Conservation (phyloP, 2,888 invertebrate species). For the Andrena fulva region DNA sequence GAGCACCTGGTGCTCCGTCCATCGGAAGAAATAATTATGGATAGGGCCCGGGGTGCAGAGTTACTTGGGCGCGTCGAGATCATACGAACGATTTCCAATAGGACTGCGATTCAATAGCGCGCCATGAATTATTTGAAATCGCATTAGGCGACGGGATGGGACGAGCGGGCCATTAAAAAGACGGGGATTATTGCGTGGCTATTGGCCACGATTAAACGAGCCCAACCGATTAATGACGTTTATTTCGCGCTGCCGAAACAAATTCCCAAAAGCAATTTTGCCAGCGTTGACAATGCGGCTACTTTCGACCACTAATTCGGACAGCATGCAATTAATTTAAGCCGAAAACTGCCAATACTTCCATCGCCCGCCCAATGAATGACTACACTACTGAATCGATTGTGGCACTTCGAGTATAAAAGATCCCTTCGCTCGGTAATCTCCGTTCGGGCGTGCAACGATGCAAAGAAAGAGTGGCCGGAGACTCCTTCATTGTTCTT, state of each 20-base stretch:
- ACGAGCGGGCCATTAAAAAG: constrained; percentile 25
- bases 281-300: constrained; percentile 21
- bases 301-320: constrained; percentile 19
- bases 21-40: constrained; percentile 17
- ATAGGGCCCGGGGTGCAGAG: not conserved
- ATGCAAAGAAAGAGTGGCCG: not conserved
- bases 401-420: not conserved
- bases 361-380: constrained; percentile 9
- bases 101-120: constrained; percentile 24
- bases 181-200: constrained; percentile 33
- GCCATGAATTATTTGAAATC: constrained; percentile 23
- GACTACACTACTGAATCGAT: not conserved
- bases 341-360: constrained; percentile 36
- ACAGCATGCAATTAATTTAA: constrained; percentile 28
- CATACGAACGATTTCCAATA: constrained; percentile 28
- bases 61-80: not conserved
- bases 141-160: constrained; percentile 5
- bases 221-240: constrained; percentile 17
- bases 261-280: constrained; percentile 29
- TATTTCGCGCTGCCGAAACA: constrained; percentile 9
- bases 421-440: not conserved
- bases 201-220: constrained; percentile 12
- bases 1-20: constrained; percentile 17
- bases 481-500: not conserved
- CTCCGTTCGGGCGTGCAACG: too few species aligned